phyloP scores from a whole-genome alignment of 2,797 vertebrate species.

The Anolis apletophallus region DNA sequence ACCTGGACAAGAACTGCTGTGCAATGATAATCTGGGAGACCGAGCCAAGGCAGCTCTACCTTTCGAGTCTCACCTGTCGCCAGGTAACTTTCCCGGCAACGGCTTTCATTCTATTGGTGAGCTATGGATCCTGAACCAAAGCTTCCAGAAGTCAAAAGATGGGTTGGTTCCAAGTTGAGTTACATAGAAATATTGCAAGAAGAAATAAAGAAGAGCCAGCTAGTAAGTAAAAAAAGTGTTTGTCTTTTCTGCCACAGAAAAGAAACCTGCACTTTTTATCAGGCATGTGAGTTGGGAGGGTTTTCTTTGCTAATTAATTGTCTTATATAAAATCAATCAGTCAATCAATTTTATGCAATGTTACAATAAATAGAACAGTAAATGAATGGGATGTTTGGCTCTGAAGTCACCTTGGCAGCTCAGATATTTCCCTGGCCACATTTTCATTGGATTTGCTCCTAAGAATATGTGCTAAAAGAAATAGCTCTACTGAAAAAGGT shows the following conservation, averaged over 20 bases:
- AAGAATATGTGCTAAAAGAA: not conserved
- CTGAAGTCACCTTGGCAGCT: not conserved
- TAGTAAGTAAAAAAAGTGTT: constrained; percentile 35
- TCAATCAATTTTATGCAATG: not conserved
- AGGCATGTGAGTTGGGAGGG: not conserved
- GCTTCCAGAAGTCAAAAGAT: constrained; percentile 56
- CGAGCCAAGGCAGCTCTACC: constrained; percentile 30
- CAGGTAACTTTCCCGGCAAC: constrained; percentile 33
- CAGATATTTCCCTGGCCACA: not conserved
- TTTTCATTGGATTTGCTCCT: not conserved
- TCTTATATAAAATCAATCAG: too few species aligned
- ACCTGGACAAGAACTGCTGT: constrained; percentile 48
- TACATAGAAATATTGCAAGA: constrained; percentile 78
- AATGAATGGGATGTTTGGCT: constrained; percentile 14
- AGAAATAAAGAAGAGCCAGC: constrained; percentile 73
- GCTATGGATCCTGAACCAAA: constrained; percentile 67
- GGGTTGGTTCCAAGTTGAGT: constrained; percentile 60
- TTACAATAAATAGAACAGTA: not conserved
- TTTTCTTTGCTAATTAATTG: not conserved
- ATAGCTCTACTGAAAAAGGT: not conserved
- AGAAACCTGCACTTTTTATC: not conserved
- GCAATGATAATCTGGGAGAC: constrained; percentile 53
- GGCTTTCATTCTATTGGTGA: constrained; percentile 42
- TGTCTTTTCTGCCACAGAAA: not conserved
- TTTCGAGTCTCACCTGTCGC: constrained; percentile 36